Percentiles rank a stretch among this genome's conserved stretches.
phyloP scores from a whole-genome alignment of 2,888 invertebrate genomes.

The Sarcophaga variegata region DNA sequence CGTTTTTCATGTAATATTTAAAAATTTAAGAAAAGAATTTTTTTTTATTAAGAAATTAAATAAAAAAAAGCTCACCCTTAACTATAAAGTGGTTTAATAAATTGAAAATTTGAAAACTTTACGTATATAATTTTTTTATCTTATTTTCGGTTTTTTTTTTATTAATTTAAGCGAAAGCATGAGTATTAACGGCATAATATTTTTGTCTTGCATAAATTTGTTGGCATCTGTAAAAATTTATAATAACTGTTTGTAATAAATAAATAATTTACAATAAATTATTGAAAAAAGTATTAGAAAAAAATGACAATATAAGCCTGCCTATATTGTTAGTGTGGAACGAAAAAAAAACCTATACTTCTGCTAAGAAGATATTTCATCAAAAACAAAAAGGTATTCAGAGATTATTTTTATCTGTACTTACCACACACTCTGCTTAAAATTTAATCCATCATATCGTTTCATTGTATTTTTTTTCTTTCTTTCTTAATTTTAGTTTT shows the following conservation, averaged over 20 bases:
- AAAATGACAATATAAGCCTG: slow-evolving; percentile 8
- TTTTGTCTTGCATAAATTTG: slow-evolving; percentile 80
- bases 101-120: slow-evolving; percentile 38
- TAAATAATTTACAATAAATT: slow-evolving; percentile 55
- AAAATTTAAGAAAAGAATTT: slow-evolving; percentile 20
- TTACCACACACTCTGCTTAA: slow-evolving; percentile 35
- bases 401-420: slow-evolving; percentile 17
- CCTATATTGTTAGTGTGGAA: not conserved
- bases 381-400: too few species aligned
- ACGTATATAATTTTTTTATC: not conserved
- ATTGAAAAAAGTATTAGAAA: slow-evolving; percentile 31
- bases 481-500: slow-evolving; percentile 15
- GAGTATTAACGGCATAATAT: slow-evolving; percentile 79
- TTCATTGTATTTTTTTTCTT: too few species aligned
- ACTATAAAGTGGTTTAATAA: slow-evolving; percentile 51
- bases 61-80: slow-evolving; percentile 59
- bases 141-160: not conserved
- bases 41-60: slow-evolving; percentile 22
- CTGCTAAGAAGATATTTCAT: slow-evolving; percentile 15
- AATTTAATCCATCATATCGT: too few species aligned
- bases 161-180: slow-evolving; percentile 73
- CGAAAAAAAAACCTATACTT: slow-evolving; percentile 31
- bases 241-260: slow-evolving; percentile 60
- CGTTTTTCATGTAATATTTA: slow-evolving; percentile 34
- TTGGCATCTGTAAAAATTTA: slow-evolving; percentile 77